Percentiles rank a stretch among this genome's conserved stretches.
Evolutionary conservation across 1,140 invertebrate genomes (phyloP).

Genomic region (Papilio xuthus): DNA sequence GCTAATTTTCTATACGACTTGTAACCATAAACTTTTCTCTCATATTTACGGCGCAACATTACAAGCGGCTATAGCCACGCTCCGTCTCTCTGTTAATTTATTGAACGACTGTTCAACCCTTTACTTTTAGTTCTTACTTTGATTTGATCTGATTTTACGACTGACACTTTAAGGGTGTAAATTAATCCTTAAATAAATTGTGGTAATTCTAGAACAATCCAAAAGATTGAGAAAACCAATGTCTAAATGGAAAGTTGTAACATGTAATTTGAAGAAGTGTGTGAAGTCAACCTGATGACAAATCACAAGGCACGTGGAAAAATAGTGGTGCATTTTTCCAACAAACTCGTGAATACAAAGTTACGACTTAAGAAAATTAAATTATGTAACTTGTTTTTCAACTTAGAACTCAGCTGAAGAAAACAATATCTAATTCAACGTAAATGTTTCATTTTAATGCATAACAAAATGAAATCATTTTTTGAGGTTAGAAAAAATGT

Average conservation of each 20-base stretch:
- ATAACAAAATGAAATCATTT: too few species aligned
- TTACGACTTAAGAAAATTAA: not conserved
- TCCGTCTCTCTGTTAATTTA: constrained; percentile 23
- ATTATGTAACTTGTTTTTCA: not conserved
- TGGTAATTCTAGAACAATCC: not conserved
- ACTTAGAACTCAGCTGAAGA: not conserved
- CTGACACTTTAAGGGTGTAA: not conserved
- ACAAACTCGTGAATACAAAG: not conserved
- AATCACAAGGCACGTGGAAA: not conserved
- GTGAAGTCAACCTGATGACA: not conserved
- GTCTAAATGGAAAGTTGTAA: too few species aligned
- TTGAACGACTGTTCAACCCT: constrained; percentile 23
- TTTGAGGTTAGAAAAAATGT: not conserved
- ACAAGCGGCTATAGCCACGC: not conserved
- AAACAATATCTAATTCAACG: not conserved
- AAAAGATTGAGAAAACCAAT: not conserved
- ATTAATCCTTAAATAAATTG: not conserved
- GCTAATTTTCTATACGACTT: constrained; percentile 24
- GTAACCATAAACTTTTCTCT: constrained; percentile 24
- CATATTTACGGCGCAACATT: constrained; percentile 13
- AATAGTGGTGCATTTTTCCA: not conserved
- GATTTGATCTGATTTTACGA: constrained; percentile 28
- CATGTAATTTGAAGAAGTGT: not conserved
- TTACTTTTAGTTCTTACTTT: constrained; percentile 23
- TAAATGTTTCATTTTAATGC: not conserved